These are phyloP conservation scores for Dreissena rostriformis DNA, from an alignment of 1,140 invertebrate species.

Conservation along the genomic window DNA sequence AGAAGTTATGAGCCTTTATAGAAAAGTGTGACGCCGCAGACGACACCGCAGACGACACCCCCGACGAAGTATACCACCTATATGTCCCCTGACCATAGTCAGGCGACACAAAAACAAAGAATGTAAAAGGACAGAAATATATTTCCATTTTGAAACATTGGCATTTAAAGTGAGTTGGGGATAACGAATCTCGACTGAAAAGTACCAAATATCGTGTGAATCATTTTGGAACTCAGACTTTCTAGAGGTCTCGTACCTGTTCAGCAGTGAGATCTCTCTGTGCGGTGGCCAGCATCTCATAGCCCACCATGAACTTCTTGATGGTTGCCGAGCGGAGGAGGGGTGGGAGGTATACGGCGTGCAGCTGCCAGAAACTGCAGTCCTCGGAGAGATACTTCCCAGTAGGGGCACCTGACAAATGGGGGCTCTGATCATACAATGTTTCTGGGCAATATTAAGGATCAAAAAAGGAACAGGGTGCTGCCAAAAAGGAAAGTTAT, in stretches of 20 bases:
- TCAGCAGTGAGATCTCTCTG: constrained; percentile 97
- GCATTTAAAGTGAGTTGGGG: no score
- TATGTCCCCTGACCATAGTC: no score
- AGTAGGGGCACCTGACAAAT: constrained; percentile 96
- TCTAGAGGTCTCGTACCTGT: constrained; percentile 86
- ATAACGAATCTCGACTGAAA: no score
- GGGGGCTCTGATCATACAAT: no score
- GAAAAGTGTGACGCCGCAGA: no score
- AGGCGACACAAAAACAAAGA: no score
- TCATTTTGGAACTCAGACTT: not conserved
- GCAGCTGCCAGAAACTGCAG: constrained; percentile 94
- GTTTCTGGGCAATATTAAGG: no score
- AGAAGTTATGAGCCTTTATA: no score
- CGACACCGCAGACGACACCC: no score
- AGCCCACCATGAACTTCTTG: constrained; percentile 99
- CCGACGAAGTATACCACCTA: no score
- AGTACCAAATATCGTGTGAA: not conserved
- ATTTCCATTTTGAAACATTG: not conserved
- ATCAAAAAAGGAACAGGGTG: no score
- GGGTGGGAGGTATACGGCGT: constrained; percentile 96
- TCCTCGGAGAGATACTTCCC: constrained; percentile 85
- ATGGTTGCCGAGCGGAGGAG: constrained; percentile 95
- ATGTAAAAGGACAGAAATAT: not conserved
- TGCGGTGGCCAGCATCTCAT: constrained; percentile 94
- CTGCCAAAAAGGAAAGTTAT: no score